Percentiles rank a stretch among this genome's conserved stretches.
Evolutionary conservation across 2,113 vertebrate genomes (phyloP).

Genomic region (Triplophysa dalaica): DNA sequence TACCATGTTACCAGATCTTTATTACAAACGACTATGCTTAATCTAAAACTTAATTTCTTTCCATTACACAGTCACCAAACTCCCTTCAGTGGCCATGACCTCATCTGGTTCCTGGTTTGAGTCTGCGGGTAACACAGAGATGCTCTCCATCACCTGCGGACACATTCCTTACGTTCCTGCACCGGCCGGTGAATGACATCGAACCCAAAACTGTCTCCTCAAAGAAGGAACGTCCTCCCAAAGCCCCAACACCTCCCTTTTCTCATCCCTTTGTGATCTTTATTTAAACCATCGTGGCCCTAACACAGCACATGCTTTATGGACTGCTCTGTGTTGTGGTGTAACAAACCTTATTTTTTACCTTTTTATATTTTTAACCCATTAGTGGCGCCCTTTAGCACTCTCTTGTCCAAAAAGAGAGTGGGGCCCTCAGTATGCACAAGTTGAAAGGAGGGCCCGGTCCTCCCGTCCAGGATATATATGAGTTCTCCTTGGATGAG

Average conservation of each 20-base stretch:
- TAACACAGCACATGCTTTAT: conserved; percentile 21
- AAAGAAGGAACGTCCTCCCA: conserved; percentile 3
- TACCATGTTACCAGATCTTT: too few relatives aligned
- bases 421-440: conserved; percentile 61
- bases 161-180: conserved; percentile 28
- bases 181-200: conserved; percentile 43
- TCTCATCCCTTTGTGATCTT: background rate
- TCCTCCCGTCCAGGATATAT: conserved; percentile 54
- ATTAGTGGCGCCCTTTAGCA: background rate
- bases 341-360: background rate
- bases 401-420: conserved; percentile 15
- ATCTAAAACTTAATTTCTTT: background rate
- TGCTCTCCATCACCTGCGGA: conserved; percentile 42
- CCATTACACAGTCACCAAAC: background rate
- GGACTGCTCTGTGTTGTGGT: conserved; percentile 37
- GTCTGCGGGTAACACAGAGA: conserved; percentile 49
- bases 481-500: conserved; percentile 59
- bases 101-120: conserved; percentile 53
- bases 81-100: conserved; percentile 3
- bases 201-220: conserved; percentile 2
- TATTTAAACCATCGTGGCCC: background rate
- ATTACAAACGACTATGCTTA: too few relatives aligned
- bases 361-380: conserved; percentile 5
- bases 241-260: background rate
- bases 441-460: conserved; percentile 47